Conservation (phyloP, 1,140 invertebrate species). For the Platyscapa corneri region DNA sequence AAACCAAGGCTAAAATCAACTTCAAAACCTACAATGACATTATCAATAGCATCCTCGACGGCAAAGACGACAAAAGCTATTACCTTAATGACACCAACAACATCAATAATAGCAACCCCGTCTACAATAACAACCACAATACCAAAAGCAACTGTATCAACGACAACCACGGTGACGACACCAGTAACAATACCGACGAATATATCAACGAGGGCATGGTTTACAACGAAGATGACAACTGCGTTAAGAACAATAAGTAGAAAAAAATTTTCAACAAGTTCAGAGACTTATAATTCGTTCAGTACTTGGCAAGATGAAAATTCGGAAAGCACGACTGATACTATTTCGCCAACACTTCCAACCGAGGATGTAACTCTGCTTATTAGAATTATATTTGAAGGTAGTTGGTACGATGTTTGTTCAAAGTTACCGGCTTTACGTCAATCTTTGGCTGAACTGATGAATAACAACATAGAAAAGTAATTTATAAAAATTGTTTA, state of each 20-base stretch:
- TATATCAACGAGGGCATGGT: neutral
- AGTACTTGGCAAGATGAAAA: neutral
- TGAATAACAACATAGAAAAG: conserved; percentile 59
- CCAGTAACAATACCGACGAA: neutral
- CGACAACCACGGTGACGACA: neutral
- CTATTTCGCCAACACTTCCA: conserved; percentile 40
- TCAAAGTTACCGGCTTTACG: conserved; percentile 57
- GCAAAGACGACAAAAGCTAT: neutral
- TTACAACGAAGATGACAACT: neutral
- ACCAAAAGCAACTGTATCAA: neutral
- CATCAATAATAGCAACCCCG: no score
- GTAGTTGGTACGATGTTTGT: conserved; percentile 62
- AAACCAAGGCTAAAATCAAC: neutral
- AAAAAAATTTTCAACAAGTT: neutral
- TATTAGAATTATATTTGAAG: conserved; percentile 66
- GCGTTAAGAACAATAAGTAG: neutral
- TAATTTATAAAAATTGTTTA: conserved; percentile 53
- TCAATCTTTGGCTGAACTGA: conserved; percentile 59
- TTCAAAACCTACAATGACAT: neutral
- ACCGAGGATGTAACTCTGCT: conserved; percentile 59
- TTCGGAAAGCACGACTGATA: conserved; percentile 32
- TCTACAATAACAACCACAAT: neutral
- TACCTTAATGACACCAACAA: neutral
- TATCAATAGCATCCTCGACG: conserved; percentile 1
- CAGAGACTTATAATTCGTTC: neutral